Conservation (phyloP, 2,888 invertebrate genomes). For the Parapristionchus giblindavisi region DNA sequence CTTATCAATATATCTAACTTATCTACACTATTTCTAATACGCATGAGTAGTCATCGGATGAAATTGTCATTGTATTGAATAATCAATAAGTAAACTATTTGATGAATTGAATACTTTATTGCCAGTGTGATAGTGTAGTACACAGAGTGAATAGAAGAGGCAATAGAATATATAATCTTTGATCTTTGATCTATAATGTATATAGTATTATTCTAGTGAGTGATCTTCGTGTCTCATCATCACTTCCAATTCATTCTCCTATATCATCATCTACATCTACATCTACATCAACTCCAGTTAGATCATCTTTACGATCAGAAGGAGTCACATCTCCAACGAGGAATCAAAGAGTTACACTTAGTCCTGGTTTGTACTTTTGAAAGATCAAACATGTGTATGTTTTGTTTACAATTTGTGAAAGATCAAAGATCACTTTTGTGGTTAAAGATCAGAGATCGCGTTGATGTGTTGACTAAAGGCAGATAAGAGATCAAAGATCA, state of each 20-base stretch:
- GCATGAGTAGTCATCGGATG: background rate
- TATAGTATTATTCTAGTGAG: conserved; percentile 9
- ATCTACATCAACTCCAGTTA: conserved; percentile 10
- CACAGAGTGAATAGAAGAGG: background rate
- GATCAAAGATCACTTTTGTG: background rate
- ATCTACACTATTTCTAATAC: background rate
- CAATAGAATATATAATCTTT: background rate
- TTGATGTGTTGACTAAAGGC: background rate
- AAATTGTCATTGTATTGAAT: background rate
- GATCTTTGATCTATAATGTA: too few relatives aligned
- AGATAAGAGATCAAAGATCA: background rate
- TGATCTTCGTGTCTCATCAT: conserved; percentile 32
- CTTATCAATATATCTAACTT: too few relatives aligned
- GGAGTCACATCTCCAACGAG: conserved; percentile 40
- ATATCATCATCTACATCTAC: conserved; percentile 20
- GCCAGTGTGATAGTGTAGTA: background rate
- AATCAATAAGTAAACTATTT: background rate
- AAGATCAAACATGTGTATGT: background rate
- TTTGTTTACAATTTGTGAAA: background rate
- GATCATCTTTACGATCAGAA: conserved; percentile 42
- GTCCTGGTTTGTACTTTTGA: conserved; percentile 39
- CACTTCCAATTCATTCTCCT: conserved; percentile 27
- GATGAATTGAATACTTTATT: background rate
- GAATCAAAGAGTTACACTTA: conserved; percentile 44
- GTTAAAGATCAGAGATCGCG: background rate